Percentiles rank a stretch among this genome's conserved stretches.
Conservation (phyloP, 2,797 vertebrate genomes). For the Sparidentex hasta region DNA sequence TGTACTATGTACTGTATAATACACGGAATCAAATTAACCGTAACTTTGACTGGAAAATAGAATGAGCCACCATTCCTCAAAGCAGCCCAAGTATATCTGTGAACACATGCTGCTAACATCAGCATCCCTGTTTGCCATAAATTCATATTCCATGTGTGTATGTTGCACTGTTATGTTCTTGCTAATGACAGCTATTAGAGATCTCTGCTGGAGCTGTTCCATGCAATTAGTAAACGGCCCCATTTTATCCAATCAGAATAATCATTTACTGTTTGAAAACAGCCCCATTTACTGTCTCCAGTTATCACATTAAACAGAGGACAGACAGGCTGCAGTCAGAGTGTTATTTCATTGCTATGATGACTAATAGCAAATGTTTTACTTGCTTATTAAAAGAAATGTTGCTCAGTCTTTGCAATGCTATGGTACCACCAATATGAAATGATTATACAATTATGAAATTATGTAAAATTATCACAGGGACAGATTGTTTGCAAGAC, state of each 20-base stretch:
- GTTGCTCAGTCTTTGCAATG: neutral
- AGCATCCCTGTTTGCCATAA: neutral
- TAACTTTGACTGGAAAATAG: neutral
- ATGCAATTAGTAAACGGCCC: neutral
- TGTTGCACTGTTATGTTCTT: neutral
- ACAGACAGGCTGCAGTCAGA: neutral
- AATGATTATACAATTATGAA: too few relatives aligned
- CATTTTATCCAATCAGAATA: slow-evolving; percentile 6
- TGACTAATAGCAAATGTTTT: neutral
- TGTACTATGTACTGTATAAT: too few relatives aligned
- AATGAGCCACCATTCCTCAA: neutral
- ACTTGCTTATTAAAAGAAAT: slow-evolving; percentile 8
- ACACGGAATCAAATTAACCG: neutral
- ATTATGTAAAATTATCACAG: neutral
- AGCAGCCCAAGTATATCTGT: slow-evolving; percentile 1
- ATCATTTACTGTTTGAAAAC: neutral
- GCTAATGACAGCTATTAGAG: slow-evolving; percentile 1
- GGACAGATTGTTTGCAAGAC: neutral
- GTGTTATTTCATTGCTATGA: neutral
- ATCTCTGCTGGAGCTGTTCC: neutral
- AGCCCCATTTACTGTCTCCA: neutral
- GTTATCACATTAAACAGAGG: neutral
- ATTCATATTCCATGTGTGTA: neutral
- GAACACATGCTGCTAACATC: neutral
- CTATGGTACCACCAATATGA: neutral